Conservation (phyloP, 2,113 vertebrate species). For the Lota lota region DNA sequence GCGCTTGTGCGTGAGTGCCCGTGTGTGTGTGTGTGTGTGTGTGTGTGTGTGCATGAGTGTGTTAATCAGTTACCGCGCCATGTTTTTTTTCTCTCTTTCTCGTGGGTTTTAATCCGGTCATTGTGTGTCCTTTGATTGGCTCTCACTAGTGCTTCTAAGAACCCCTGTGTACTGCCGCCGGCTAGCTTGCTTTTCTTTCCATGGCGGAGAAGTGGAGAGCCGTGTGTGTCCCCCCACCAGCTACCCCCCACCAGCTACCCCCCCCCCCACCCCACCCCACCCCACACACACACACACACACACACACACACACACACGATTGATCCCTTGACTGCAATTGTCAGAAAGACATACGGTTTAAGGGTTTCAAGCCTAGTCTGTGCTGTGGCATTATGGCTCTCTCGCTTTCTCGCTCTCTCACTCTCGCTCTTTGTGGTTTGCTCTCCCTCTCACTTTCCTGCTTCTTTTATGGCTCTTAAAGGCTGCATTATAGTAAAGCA, state of each 20-base stretch:
- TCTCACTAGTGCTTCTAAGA: constrained; percentile 1
- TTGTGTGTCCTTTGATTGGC: constrained; percentile 21
- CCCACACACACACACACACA: not conserved
- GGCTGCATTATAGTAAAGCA: no score
- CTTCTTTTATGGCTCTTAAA: not conserved
- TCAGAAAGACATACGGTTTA: not conserved
- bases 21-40: constrained; percentile 18
- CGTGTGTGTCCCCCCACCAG: not conserved
- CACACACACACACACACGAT: not conserved
- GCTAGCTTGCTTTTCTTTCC: constrained; percentile 8
- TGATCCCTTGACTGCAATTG: not conserved
- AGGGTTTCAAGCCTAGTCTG: not conserved
- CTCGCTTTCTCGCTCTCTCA: not conserved
- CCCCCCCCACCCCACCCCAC: not conserved
- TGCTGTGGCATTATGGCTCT: not conserved
- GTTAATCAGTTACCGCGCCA: no score
- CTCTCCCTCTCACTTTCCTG: not conserved
- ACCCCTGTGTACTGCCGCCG: constrained; percentile 19
- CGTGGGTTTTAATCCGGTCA: constrained; percentile 26
- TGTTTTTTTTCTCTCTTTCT: constrained; percentile 3
- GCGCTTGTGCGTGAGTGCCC: constrained; percentile 13
- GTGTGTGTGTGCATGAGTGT: not conserved
- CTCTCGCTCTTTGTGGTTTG: not conserved
- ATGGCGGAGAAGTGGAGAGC: constrained; percentile 11
- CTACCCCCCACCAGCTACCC: not conserved